These are phyloP conservation scores for Noctua comes DNA, from an alignment of 2,888 invertebrate genomes.

Conservation along the genomic window DNA sequence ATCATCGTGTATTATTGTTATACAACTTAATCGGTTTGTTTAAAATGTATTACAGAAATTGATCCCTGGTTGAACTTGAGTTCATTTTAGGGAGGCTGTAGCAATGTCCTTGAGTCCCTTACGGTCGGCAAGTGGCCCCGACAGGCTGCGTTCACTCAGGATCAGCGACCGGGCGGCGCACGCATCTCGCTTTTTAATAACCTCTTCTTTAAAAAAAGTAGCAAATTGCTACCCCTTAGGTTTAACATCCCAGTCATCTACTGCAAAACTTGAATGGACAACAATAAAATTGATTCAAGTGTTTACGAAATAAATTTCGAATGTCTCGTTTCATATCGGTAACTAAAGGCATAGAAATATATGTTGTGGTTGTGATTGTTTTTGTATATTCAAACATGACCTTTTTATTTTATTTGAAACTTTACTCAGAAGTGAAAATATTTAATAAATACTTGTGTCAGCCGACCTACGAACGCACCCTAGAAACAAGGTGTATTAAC, in stretches of 20 bases:
- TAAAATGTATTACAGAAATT: constrained; percentile 53
- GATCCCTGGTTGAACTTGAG: constrained; percentile 67
- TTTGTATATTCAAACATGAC: constrained; percentile 16
- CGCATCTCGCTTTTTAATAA: constrained; percentile 28
- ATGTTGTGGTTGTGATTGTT: not conserved
- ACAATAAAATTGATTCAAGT: not conserved
- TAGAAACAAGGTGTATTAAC: constrained; percentile 83
- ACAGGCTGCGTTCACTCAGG: constrained; percentile 56
- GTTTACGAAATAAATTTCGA: constrained; percentile 2
- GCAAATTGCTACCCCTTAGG: not conserved
- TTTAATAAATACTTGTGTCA: constrained; percentile 47
- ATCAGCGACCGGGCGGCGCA: constrained; percentile 65
- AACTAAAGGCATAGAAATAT: not conserved
- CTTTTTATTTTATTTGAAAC: constrained; percentile 18
- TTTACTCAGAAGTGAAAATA: constrained; percentile 25
- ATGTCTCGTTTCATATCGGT: not conserved
- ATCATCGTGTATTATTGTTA: no score
- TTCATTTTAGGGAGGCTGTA: constrained; percentile 67
- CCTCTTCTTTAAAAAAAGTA: constrained; percentile 3
- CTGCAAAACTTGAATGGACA: not conserved
- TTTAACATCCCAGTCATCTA: not conserved
- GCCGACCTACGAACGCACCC: constrained; percentile 77
- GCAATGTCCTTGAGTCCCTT: constrained; percentile 67
- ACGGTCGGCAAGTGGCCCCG: constrained; percentile 55
- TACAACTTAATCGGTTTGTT: not conserved